A percentile compares a stretch with the other conserved stretches of the same genome.
Evolutionary conservation across 2,888 invertebrate genomes (phyloP).

Genomic region (Trachelus troglodyta): DNA sequence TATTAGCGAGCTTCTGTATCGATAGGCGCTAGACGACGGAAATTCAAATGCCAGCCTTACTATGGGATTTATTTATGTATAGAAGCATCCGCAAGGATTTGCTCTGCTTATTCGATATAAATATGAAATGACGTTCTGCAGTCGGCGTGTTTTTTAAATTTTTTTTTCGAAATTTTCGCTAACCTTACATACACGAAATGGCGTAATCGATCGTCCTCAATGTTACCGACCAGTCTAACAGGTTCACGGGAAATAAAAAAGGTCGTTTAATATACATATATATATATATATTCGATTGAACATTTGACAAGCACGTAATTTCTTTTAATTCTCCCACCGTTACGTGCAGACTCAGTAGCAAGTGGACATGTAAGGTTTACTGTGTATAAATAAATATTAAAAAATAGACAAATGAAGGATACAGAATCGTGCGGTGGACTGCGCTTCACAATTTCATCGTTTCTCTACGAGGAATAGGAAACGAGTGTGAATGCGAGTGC

Average conservation of each 20-base stretch:
- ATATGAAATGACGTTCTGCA: not conserved
- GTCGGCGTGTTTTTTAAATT: not conserved
- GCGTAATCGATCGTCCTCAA: not conserved
- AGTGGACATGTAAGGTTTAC: not conserved
- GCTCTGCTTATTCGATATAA: not conserved
- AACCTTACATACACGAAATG: not conserved
- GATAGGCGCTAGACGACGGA: not conserved
- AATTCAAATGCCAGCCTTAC: not conserved
- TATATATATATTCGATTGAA: not conserved
- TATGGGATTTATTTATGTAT: not conserved
- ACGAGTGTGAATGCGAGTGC: constrained; percentile 47
- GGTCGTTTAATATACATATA: not conserved
- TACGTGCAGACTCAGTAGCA: not conserved
- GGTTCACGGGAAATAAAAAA: not conserved
- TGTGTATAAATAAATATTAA: not conserved
- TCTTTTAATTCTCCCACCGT: not conserved
- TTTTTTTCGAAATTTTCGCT: not conserved
- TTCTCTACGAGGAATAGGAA: not conserved
- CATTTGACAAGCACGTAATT: not conserved
- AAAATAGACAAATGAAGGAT: not conserved
- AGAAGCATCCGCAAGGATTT: not conserved
- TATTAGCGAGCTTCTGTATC: not conserved
- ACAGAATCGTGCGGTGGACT: not conserved
- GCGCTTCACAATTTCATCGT: not conserved
- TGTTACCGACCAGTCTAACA: not conserved